Evolutionary conservation across 2,888 invertebrate species (phyloP), one percentile per base, ranked within the genome.

Genomic region (Polylopha cassiicola): DNA sequence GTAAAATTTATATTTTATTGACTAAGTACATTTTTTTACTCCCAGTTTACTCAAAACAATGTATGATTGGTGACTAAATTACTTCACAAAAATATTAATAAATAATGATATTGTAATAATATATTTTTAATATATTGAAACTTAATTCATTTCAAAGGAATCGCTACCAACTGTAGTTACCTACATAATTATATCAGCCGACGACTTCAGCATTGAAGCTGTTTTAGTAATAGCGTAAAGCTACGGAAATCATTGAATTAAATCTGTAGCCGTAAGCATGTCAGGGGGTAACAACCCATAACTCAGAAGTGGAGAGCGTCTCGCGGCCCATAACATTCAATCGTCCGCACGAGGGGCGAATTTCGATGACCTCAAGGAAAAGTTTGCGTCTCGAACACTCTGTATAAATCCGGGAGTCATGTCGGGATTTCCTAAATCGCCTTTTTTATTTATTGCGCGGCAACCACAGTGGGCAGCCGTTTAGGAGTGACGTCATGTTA

Each of bases 291-390:
- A 70, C 70, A 69, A 72, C 61, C 68, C 62, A 77, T 80, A 81
- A 79, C 67, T 80, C 69, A 73, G 65, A 69, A 72, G 71, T 69
- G 65, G 72, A 74, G 76, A 73, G 72, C 73, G 71, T 72, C 78
- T 74, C 73, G 70, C 72, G 75, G 77, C 71, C 73, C 76, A 78
- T 80, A 81, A 80, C 81, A 81, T 82, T 82, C 81, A 81, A 81
- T 82, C 81, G 82, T 73, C 70, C 68, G 74, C 54, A 69, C 81
- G 79, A 72, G 70, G 77, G 73, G 66, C 70, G 81, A 80, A 81
- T 82, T 79, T 73, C 78, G 79, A 82, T 81, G 78, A 80, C 76
- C 75, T 71, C 68, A 70, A 79, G 71, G 76, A 80, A 79, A 78
- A 79, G 62, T 79, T 80, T 75, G 65, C 73, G 66, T 66, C 70